Base-by-base conservation (phyloP, 2,797 vertebrate genomes). In the Microhierax caerulescens region DNA sequence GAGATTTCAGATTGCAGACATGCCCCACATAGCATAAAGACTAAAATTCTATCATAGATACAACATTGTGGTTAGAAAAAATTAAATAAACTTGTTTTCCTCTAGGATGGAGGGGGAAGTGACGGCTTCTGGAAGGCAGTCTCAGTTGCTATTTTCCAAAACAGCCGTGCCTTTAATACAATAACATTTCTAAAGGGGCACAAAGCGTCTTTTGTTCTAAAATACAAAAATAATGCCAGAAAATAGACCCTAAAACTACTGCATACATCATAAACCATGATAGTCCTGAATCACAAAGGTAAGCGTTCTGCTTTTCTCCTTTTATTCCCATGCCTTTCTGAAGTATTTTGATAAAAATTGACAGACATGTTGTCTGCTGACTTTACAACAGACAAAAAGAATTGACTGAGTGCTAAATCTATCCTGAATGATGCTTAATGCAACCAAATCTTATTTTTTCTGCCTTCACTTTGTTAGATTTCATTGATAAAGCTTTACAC, bases 241-340 rank as follows among this genome's bases (percentile, higher is more conserved):
- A 93, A 65, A 68, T 10, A 64, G 22, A 60, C 24, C 13, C 14
- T 79, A 57, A 76, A 81, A 34, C 7, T 41, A 3, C 6, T 51
- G 2, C 18, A 8, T 23, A 18, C 51, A 18, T 69, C 39, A 17
- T 59, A 17, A 78, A 47, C 34, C 30, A 30, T 0, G 0, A 45
- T 24, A 63, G 27, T 67, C 57, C 23, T 70, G 24, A 75, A 82
- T 68, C 13, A 68, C 15, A 36, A 27, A 7, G 2, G 1, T 30
- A 45, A 61, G 34, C 54, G 83, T 91, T 76, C 43, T 61, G 18
- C 24, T 43, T 75, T 48, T 65, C 17, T 81, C 59, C 24, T 93
- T n/a, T 80, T 80, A 80, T 7, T 83, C 13, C 8, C 2, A 41
- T 48, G 59, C 5, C 19, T 63, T 74, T 93, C 43, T 51, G 34